Percentiles rank a stretch among this genome's conserved stretches.
phyloP scores from a whole-genome alignment of 2,113 vertebrate species.

The Lethenteron reissneri region DNA sequence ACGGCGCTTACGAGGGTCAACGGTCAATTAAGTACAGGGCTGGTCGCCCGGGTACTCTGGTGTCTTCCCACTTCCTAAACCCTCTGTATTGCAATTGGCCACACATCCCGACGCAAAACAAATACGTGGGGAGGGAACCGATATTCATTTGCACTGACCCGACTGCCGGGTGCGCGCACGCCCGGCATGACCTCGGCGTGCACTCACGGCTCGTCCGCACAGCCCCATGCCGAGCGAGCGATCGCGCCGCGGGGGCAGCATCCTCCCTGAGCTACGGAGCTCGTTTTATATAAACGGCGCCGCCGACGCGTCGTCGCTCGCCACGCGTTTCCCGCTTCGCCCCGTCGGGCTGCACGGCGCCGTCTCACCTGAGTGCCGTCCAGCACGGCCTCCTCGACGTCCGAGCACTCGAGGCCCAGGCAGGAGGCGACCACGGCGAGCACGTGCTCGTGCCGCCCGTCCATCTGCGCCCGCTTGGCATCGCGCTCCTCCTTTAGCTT shows the following conservation, averaged over 20 bases:
- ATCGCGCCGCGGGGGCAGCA: neutral
- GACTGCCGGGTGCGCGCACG: no score
- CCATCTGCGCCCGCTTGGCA: slow-evolving; percentile 45
- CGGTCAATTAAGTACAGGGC: no score
- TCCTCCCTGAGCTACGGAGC: neutral
- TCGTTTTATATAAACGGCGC: neutral
- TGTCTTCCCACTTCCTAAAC: no score
- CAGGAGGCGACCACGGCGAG: slow-evolving; percentile 47
- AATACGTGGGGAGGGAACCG: no score
- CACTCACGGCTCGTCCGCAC: neutral
- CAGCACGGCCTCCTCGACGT: slow-evolving; percentile 63
- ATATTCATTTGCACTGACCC: no score
- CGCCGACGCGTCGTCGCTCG: neutral
- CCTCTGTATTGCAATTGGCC: no score
- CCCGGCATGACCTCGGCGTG: neutral
- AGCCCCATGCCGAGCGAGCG: neutral
- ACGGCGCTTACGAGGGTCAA: no score
- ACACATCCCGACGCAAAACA: no score
- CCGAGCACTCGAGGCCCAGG: slow-evolving; percentile 38
- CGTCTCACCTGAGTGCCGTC: slow-evolving; percentile 51
- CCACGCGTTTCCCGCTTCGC: neutral
- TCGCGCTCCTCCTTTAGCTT: slow-evolving; percentile 71
- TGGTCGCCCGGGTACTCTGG: no score
- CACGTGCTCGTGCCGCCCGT: slow-evolving; percentile 56
- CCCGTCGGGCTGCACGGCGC: no score